Conservation (phyloP, 2,888 invertebrate species). For the Aspidiotus rigidus region DNA sequence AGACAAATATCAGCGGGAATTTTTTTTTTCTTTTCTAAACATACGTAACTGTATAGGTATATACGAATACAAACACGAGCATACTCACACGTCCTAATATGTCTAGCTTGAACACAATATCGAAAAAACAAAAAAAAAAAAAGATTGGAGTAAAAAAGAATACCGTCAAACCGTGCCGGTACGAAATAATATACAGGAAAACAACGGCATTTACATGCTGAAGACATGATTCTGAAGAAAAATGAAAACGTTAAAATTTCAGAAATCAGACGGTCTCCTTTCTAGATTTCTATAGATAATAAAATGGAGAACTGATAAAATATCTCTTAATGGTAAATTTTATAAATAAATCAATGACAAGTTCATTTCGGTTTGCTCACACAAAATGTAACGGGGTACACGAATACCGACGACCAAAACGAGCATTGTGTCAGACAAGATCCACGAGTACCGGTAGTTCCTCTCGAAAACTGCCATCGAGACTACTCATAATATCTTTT, state of each 20-base stretch:
- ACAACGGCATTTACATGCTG: slow-evolving; percentile 23
- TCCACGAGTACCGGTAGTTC: too few relatives aligned
- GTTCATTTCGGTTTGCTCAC: background rate
- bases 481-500: too few relatives aligned
- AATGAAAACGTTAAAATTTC: slow-evolving; percentile 29
- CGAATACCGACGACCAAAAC: too few relatives aligned
- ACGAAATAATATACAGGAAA: slow-evolving; percentile 14
- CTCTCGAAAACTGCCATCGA: too few relatives aligned
- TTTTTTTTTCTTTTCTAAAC: slow-evolving; percentile 13
- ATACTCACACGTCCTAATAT: background rate
- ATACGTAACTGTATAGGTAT: background rate
- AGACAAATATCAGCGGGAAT: slow-evolving; percentile 32
- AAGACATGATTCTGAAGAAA: slow-evolving; percentile 13
- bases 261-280: slow-evolving; percentile 7
- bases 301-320: background rate
- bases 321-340: background rate
- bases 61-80: background rate
- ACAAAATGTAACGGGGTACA: too few relatives aligned
- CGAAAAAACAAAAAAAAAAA: background rate
- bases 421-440: too few relatives aligned
- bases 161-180: background rate
- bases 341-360: slow-evolving; percentile 12
- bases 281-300: background rate
- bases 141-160: background rate
- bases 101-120: background rate